Evolutionary conservation across 92 coral and sea anemone genomes (phyloP).

Genomic region (Porites evermanni): DNA sequence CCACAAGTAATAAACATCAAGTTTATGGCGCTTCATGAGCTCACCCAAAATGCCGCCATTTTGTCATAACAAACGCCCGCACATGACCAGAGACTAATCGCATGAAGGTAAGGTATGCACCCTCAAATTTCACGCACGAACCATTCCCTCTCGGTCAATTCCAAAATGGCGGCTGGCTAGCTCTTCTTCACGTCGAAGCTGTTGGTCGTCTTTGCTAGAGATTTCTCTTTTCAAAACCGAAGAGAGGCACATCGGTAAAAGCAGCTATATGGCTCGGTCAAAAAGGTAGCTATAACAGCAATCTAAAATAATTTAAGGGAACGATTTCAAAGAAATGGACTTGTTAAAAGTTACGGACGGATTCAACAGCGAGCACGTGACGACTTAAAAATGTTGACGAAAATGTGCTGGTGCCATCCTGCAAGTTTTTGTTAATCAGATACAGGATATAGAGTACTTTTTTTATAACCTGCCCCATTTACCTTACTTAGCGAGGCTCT

Average conservation of each 20-base stretch:
- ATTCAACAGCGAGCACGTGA: too few species aligned
- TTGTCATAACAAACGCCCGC: constrained; percentile 37
- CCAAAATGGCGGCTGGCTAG: constrained; percentile 6
- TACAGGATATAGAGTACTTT: too few species aligned
- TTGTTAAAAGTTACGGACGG: too few species aligned
- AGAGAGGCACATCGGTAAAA: not conserved
- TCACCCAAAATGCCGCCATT: constrained; percentile 15
- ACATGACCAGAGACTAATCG: constrained; percentile 11
- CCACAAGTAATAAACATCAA: not conserved
- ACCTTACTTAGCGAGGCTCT: too few species aligned
- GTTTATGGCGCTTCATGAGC: not conserved
- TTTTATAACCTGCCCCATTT: too few species aligned
- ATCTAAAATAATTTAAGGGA: not conserved
- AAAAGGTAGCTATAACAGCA: constrained; percentile 60
- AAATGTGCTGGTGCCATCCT: not conserved
- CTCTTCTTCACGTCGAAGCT: too few species aligned
- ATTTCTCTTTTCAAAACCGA: not conserved
- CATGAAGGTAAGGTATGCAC: not conserved
- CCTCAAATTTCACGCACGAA: not conserved
- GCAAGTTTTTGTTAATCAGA: too few species aligned
- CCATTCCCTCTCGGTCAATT: constrained; percentile 11
- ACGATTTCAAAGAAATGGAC: not conserved
- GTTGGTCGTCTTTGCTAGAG: not conserved
- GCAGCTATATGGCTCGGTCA: constrained; percentile 65
- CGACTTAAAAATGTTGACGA: not conserved